Base-by-base conservation (phyloP, 2,888 invertebrate genomes). In the Apeira syringaria region DNA sequence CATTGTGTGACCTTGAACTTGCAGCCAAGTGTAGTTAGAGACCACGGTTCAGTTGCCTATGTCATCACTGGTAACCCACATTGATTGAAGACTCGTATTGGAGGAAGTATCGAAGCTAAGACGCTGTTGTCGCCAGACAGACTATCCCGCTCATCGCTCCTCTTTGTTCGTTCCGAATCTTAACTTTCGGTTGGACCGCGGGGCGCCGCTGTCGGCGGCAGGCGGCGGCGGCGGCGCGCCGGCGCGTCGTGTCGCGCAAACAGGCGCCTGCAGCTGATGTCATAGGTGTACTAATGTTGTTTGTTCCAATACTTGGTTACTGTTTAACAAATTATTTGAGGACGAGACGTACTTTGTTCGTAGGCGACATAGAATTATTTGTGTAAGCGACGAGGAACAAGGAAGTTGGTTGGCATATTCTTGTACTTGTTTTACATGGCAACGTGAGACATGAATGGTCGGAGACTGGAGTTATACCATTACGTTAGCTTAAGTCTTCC, bases 231-330 rank as follows among this genome's bases (percentile, higher is more conserved):
- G 47, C 55, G 59, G 50, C 54, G 51, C 43, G 50, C 45, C 55
- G 61, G 55, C 56, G 60, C 50, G 55, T 61, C 64, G 60, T 50
- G 55, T 61, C 64, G 60, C 61, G 64, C 77, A 69, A 72, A 72
- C 69, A 66, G 79, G 78, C 80, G 79, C 81, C 75, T 61, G 62
- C 48, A 48, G 30, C 56, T 56, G 56, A 56, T 56, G 50, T 56
- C 56, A 56, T 56, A 56, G 43, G 49, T 49, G 55, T 53, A 51
- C 51, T 51, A 50, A 54, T 50, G 52, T 54, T 54, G 54, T 54
- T 54, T 53, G 50, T 48, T 46, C 42, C 40, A 45, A 45, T 45
- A 33, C 34, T 17, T 32, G 32, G 9, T 33, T 25, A 25, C 41
- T 29, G 26, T 26, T 27, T 29, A 29, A 34, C 42, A 35, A 36